A percentile compares a stretch with the other conserved stretches of the same genome.
These are phyloP conservation scores for Todiramphus saurophagus DNA, from an alignment of 2,113 vertebrate genomes.

Conservation along the genomic window DNA sequence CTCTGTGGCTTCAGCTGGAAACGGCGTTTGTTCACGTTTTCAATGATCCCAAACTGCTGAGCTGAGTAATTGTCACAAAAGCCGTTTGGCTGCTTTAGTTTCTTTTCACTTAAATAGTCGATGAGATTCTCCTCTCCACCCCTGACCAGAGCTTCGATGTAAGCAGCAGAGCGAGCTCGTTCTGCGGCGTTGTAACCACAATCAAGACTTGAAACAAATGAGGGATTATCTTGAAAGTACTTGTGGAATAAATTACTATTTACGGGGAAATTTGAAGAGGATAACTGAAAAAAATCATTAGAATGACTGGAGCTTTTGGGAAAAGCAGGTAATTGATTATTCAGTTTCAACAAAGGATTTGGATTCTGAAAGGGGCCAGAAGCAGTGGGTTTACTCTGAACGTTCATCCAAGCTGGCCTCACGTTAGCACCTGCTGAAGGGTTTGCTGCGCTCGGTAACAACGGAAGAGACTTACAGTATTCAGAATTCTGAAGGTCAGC, in stretches of 20 bases:
- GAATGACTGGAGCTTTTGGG: constrained; percentile 67
- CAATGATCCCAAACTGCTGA: constrained; percentile 69
- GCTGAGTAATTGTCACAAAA: constrained; percentile 73
- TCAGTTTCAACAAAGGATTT: constrained; percentile 65
- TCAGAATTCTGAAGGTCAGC: constrained; percentile 67
- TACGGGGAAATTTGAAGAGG: constrained; percentile 66
- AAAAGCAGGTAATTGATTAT: constrained; percentile 64
- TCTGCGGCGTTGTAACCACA: constrained; percentile 62
- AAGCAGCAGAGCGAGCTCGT: constrained; percentile 56
- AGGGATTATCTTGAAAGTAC: constrained; percentile 69
- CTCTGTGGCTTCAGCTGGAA: constrained; percentile 68
- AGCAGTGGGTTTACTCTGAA: constrained; percentile 60
- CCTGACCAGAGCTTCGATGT: constrained; percentile 68
- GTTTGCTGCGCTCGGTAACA: constrained; percentile 56
- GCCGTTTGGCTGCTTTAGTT: constrained; percentile 74
- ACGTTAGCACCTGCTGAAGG: constrained; percentile 47
- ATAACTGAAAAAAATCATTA: constrained; percentile 65
- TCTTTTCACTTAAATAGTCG: constrained; percentile 76
- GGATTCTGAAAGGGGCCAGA: constrained; percentile 67
- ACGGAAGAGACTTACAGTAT: constrained; percentile 69
- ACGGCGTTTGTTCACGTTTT: constrained; percentile 68
- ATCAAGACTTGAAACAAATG: constrained; percentile 66
- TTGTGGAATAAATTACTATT: constrained; percentile 73
- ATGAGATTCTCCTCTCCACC: constrained; percentile 70
- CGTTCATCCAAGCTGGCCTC: constrained; percentile 73